Conservation (phyloP, 2,797 vertebrate species). For the Holocentrus rufus region DNA sequence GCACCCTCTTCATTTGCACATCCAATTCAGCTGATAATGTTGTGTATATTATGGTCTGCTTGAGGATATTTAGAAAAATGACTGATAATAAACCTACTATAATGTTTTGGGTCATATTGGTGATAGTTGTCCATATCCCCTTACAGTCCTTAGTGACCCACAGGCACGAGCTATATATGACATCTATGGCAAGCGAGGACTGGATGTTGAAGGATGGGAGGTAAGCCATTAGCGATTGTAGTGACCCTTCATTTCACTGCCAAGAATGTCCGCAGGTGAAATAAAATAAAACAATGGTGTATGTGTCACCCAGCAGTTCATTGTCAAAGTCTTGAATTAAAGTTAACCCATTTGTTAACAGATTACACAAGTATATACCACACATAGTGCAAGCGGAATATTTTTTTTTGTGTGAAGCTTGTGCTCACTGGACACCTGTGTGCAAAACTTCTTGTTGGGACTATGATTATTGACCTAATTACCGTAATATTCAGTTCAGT, state of each 20-base stretch:
- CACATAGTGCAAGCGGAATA: neutral
- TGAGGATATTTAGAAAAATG: neutral
- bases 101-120: conserved; percentile 1
- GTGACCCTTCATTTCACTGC: neutral
- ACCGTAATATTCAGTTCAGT: neutral
- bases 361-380: neutral
- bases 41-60: neutral
- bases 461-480: neutral
- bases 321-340: neutral
- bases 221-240: conserved; percentile 77
- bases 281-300: neutral
- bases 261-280: neutral
- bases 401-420: neutral
- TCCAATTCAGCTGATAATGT: neutral
- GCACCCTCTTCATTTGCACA: neutral
- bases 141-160: conserved; percentile 94
- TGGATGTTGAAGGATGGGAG: conserved; percentile 99
- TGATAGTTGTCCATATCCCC: conserved; percentile 44
- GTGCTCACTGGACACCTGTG: neutral
- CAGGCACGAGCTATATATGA: conserved; percentile 98
- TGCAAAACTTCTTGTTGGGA: neutral
- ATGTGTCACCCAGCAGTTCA: neutral
- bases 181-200: conserved; percentile 96
- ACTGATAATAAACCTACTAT: neutral
- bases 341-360: neutral